Evolutionary conservation across 1,140 invertebrate species (phyloP), one percentile per base, ranked within the genome.

Genomic region (Pachypsylla venusta): DNA sequence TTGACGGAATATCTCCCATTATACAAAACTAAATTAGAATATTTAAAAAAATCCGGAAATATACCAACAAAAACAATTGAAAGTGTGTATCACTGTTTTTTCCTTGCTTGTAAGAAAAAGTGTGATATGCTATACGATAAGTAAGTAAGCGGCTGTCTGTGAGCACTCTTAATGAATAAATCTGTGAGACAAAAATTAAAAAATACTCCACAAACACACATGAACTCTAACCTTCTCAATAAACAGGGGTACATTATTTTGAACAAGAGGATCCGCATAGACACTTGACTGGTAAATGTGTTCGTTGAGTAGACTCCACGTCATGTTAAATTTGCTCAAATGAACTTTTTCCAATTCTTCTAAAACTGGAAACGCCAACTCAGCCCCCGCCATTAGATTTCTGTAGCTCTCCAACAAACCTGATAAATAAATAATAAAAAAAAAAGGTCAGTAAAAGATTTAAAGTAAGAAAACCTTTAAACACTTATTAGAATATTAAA

Each of bases 301-400:
- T 67, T 80, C 80, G 67, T 81, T 81, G 57, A 81, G 75, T 59
- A 76, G 70, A 58, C 79, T 75, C 80, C 81, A 83, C 0, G 78
- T 77, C 10, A 82, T 71, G 64, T 78, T 76, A 60, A 81, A 79
- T 61, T 75, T 73, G 56, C 70, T 74, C 28, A 82, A 67, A 66
- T 79, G 76, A 54, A 77, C 73, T 54, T 73, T 74, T 65, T 79
- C 74, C 54, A 82, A 64, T 30, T 77, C 75, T 61, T 75, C 72
- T 53, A 82, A 70, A 63, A 80, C 71, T 39, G 76, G 73, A 48
- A 76, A 71, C 56, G 81, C 71, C 59, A 75, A 72, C 28, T 72
- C 67, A 24, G 79, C 76, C 28, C 79, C 79, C 30, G 70, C 66
- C 65, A 80, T 76, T 14, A 83, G 67, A 61, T 77, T 77, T 58